Evolutionary conservation across 2,888 invertebrate genomes (phyloP).

Genomic region (Nyleta sp.): DNA sequence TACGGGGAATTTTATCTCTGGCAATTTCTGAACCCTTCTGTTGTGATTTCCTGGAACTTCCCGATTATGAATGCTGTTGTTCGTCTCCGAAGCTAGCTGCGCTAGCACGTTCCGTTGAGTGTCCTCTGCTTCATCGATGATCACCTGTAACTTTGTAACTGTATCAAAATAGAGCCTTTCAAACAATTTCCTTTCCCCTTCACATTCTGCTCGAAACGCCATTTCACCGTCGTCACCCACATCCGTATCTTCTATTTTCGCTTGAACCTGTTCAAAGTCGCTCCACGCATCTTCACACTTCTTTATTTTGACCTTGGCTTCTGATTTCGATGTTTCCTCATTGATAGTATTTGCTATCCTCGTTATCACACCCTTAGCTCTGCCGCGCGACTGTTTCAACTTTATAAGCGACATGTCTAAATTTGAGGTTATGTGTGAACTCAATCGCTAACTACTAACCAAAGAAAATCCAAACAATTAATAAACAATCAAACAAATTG

Average conservation of each 20-base stretch:
- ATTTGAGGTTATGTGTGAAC: neutral
- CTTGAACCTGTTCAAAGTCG: neutral
- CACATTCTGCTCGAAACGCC: no score
- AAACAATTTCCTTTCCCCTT: conserved; percentile 3
- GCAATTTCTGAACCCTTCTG: neutral
- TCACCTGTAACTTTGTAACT: neutral
- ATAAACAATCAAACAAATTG: no score
- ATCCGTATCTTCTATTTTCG: neutral
- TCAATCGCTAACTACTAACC: no score
- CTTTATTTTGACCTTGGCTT: conserved; percentile 6
- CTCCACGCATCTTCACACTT: conserved; percentile 5
- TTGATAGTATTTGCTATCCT: neutral
- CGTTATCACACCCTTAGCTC: neutral
- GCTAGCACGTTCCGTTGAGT: neutral
- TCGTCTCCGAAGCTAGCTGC: neutral
- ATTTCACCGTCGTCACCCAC: neutral
- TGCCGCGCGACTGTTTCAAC: neutral
- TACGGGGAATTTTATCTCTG: conserved; percentile 1
- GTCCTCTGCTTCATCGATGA: conserved; percentile 1
- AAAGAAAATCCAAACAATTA: no score
- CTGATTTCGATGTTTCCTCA: neutral
- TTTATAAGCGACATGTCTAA: neutral
- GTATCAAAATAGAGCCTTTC: neutral
- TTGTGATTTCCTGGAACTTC: neutral
- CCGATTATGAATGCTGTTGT: neutral